Evolutionary conservation across 2,113 vertebrate species (phyloP), one percentile per base, ranked within the genome.

Genomic region (Sus scrofa): DNA sequence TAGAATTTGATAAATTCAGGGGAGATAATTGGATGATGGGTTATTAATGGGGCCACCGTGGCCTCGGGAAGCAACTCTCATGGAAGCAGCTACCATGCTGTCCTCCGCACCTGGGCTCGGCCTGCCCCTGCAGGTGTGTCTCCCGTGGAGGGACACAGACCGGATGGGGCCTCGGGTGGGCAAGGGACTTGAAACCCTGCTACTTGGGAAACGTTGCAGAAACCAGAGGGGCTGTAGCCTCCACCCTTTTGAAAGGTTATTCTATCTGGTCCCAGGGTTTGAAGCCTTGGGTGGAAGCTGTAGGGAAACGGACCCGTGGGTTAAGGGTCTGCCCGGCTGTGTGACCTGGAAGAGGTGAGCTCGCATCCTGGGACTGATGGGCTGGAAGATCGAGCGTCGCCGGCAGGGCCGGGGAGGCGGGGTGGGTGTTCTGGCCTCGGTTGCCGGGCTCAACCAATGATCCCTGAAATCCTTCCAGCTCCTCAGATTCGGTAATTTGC

Each of bases 71-170:
- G 13, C 67, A 12, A 16, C 39, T 22, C 12, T 39, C 68, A 60
- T 9, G 20, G 26, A 56, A 50, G 52, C 0, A 0, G 37, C 5
- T 22, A 6, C 50, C 0, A 3, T 1, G n/a, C 20, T 26, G 8
- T n/a, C 37, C 10, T 58, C 19, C 4, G 7, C 63, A 13, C 16
- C 12, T 10, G 15, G 4, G 27, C 20, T 24, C 9, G 1, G 65
- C 78, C 54, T 6, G 6, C 54, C 52, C 16, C 22, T 83, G 27
- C 2, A 56, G 77, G 20, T 26, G 1, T 67, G 7, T 44, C 58
- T 7, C 60, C 62, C 18, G 50, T 27, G 22, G 78, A 44, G 44
- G 60, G 50, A 83, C 77, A 56, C 62, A 70, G 44, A 6, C 26
- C 7, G 54, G 74, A 60, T 6, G 32, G 34, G 19, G 78, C 19